Base-by-base conservation (phyloP, 2,888 invertebrate genomes). In the Diadegma fenestrale region DNA sequence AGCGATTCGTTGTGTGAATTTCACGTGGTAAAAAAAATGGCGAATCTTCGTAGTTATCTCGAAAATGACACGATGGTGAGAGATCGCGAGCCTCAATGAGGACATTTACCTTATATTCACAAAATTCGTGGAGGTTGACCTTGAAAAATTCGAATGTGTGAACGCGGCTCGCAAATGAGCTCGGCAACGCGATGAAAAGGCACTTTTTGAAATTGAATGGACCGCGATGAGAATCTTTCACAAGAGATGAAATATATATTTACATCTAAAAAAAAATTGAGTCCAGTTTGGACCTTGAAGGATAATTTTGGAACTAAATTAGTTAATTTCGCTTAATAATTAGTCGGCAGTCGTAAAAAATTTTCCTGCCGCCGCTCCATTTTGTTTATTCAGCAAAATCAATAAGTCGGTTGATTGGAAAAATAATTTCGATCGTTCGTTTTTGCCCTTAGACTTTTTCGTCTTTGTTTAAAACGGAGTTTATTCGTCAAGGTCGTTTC, bases 401-500 rank as follows among this genome's bases (percentile, higher is more conserved):
- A 54, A 6, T 2, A 54, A 54, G 22, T 54, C 0, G 26, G 10
- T 54, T 10, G 10, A 54, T 22, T 33, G 6, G 19, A 19, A 6
- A 51, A 51, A 48, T 17, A 17, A 19, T 51, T 51, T 19, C 19
- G 2, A 51, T 51, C 51, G n/a, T 37, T 17, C 17, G n/a, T 66
- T 66, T 37, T n/a, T 37, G n/a, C 64, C 37, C n/a, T 19, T 6
- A 19, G 3, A 41, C 19, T 2, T 43, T 41, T 37, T 66, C 19
- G 22, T 41, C 19, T 41, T 41, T 14, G 26, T n/a, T 4, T 17
- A 43, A 30, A 45, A 37, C 22, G 22, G 37, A 69, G 68, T 68
- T 58, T 58, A 26, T 58, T 58, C 14, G 45, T 30, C 45, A 71
- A 71, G 48, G 45, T 12, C 30, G 69, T 66, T 66, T 41, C 22